A percentile compares a stretch with the other conserved stretches of the same genome.
These are phyloP conservation scores for Spisula subtruncata DNA, from an alignment of 2,888 invertebrate genomes.

Conservation along the genomic window DNA sequence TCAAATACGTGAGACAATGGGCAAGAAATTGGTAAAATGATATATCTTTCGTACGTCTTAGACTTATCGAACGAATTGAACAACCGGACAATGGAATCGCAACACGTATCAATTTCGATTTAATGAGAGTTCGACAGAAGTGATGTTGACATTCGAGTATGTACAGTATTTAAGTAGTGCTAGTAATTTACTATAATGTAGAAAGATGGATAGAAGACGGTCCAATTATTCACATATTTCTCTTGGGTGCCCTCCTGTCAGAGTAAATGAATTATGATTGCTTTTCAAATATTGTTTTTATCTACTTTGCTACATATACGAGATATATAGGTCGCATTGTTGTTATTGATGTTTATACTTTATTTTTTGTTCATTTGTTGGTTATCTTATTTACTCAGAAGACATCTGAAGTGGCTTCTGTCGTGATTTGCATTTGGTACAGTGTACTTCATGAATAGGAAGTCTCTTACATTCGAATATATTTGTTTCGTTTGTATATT, in stretches of 20 bases:
- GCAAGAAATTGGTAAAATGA: too few species aligned
- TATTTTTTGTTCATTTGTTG: not conserved
- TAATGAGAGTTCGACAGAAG: not conserved
- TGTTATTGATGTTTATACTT: not conserved
- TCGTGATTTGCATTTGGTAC: not conserved
- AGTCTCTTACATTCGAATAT: too few species aligned
- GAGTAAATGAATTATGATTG: conserved; percentile 26
- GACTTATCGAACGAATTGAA: too few species aligned
- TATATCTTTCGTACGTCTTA: too few species aligned
- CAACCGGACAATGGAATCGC: too few species aligned
- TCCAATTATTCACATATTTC: conserved; percentile 8
- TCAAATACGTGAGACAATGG: too few species aligned
- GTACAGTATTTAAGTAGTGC: not conserved
- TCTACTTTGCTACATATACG: not conserved
- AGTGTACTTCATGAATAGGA: too few species aligned
- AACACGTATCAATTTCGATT: too few species aligned
- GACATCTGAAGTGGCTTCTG: not conserved
- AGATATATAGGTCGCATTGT: not conserved
- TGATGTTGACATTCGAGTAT: not conserved
- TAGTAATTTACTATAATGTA: not conserved
- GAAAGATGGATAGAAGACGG: not conserved
- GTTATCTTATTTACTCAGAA: not conserved
- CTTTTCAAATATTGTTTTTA: conserved; percentile 9
- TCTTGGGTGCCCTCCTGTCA: not conserved
- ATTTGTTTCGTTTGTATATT: too few species aligned